phyloP scores from a whole-genome alignment of 2,113 vertebrate species.

The Nyctereutes procyonoides region DNA sequence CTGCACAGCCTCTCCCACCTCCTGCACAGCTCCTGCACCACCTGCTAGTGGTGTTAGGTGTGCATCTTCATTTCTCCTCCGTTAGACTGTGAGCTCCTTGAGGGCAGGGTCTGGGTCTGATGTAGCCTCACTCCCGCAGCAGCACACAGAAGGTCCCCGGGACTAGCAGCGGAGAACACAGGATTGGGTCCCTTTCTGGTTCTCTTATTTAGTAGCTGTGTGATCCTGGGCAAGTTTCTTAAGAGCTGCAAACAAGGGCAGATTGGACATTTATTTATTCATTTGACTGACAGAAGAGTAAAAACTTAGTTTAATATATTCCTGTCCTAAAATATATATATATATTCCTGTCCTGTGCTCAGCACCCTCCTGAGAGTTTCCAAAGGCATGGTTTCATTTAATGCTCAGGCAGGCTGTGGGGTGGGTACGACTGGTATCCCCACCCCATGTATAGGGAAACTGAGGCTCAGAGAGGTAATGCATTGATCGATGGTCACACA shows the following conservation, averaged over 20 bases:
- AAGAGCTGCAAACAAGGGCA: background rate
- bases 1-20: no score
- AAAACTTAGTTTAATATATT: background rate
- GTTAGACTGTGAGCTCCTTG: background rate
- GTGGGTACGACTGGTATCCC: rapidly evolving
- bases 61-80: background rate
- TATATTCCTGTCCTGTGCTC: background rate
- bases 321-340: no score
- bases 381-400: background rate
- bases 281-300: background rate
- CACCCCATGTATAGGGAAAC: background rate
- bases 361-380: background rate
- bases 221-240: background rate
- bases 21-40: rapidly evolving
- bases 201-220: background rate
- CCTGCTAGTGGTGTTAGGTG: rapidly evolving
- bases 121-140: rapidly evolving
- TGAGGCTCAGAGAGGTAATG: background rate
- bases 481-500: background rate
- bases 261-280: background rate
- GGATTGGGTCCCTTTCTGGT: background rate
- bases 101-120: background rate
- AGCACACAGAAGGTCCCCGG: background rate
- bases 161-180: background rate
- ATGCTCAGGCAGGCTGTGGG: background rate